phyloP scores from a whole-genome alignment of 1,140 invertebrate genomes.

The Neuroterus valhalla region DNA sequence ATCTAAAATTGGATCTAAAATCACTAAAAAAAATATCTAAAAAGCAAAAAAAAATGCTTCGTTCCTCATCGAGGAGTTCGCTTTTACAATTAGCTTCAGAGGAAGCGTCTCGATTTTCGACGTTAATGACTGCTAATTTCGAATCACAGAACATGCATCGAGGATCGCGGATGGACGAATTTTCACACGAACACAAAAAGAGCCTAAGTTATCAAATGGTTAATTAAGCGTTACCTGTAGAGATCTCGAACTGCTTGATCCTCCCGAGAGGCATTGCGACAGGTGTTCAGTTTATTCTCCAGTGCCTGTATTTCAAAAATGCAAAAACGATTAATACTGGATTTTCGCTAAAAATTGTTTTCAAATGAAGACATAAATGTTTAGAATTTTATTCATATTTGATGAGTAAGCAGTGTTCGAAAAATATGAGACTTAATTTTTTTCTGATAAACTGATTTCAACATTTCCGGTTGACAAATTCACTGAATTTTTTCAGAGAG shows the following conservation, averaged over 20 bases:
- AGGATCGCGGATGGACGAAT: conserved; percentile 6
- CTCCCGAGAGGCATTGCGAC: conserved; percentile 71
- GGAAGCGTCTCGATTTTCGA: conserved; percentile 9
- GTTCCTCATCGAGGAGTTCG: neutral
- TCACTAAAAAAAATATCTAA: conserved; percentile 15
- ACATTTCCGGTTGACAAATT: neutral
- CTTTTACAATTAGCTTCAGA: conserved; percentile 15
- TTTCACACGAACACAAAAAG: conserved; percentile 35
- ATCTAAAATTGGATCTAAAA: conserved; percentile 12
- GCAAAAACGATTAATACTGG: conserved; percentile 43
- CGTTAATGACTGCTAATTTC: conserved; percentile 16
- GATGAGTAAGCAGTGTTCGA: conserved; percentile 2
- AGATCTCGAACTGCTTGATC: conserved; percentile 72
- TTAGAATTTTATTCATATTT: neutral
- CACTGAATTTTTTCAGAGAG: no score
- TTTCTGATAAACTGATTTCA: neutral
- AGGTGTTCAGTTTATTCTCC: conserved; percentile 73
- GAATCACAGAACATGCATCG: conserved; percentile 21
- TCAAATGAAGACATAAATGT: neutral
- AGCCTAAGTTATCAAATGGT: conserved; percentile 47
- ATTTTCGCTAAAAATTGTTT: conserved; percentile 14
- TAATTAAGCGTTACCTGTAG: conserved; percentile 72
- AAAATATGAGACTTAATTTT: conserved; percentile 30
- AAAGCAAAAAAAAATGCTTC: no score
- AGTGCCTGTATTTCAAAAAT: conserved; percentile 63